phyloP scores from a whole-genome alignment of 2,113 vertebrate species.

The Struthio camelus region DNA sequence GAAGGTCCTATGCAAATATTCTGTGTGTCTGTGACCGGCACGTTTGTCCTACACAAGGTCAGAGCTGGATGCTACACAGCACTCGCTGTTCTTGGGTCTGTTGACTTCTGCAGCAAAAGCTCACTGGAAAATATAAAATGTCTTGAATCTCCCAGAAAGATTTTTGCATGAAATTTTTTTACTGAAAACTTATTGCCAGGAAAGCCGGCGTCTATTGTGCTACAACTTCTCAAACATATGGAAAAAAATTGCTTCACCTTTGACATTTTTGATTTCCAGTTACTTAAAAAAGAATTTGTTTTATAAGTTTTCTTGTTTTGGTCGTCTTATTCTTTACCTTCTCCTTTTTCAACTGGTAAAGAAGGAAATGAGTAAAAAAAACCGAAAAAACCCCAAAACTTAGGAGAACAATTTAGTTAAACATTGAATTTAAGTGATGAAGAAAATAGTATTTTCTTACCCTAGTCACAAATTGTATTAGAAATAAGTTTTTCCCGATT shows the following conservation, averaged over 20 bases:
- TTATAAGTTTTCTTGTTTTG: background rate
- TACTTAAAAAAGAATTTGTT: background rate
- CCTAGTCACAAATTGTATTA: background rate
- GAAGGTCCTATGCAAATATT: background rate
- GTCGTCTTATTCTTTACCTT: background rate
- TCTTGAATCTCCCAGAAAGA: background rate
- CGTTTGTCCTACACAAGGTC: rapidly evolving
- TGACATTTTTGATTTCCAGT: background rate
- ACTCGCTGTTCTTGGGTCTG: rapidly evolving
- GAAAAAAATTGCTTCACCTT: background rate
- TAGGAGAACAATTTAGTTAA: background rate
- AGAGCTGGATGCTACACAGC: background rate
- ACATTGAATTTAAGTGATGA: background rate
- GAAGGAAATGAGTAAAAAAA: background rate
- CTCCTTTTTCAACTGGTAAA: background rate
- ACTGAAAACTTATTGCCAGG: background rate
- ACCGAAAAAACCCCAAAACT: too few relatives aligned
- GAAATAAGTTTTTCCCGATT: background rate
- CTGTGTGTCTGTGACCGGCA: rapidly evolving
- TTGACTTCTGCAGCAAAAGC: background rate
- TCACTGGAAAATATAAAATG: background rate
- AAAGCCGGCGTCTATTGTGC: background rate
- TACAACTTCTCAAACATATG: background rate
- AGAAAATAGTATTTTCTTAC: background rate
- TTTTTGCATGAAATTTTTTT: rapidly evolving